Percentiles rank a stretch among this genome's conserved stretches.
Evolutionary conservation across 2,113 vertebrate genomes (phyloP).

Genomic region (Caretta caretta): DNA sequence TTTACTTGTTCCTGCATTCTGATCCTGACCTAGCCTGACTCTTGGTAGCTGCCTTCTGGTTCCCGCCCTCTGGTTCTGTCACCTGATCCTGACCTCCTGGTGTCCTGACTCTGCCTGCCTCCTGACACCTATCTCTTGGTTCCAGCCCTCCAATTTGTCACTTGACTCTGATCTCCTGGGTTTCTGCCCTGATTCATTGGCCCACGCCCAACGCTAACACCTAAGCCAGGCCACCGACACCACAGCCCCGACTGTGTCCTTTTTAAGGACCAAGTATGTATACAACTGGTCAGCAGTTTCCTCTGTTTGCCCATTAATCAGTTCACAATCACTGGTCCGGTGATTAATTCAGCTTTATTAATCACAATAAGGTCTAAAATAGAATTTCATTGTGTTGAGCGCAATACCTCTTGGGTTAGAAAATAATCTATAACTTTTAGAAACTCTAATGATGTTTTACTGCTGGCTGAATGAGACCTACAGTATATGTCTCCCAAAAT

Average conservation of each 20-base stretch:
- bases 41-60: not conserved
- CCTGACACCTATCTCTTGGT: not conserved
- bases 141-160: not conserved
- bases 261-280: not conserved
- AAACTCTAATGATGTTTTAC: not conserved
- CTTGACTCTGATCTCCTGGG: not conserved
- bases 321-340: not conserved
- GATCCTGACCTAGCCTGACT: not conserved
- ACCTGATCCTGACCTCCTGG: not conserved
- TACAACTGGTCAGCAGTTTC: not conserved
- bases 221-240: not conserved
- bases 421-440: not conserved
- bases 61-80: no score
- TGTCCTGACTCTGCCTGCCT: not conserved
- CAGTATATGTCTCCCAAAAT: not conserved
- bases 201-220: not conserved
- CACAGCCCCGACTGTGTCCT: not conserved
- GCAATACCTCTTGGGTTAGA: not conserved
- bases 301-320: not conserved
- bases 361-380: not conserved
- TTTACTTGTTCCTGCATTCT: not conserved
- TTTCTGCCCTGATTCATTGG: not conserved
- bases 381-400: not conserved
- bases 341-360: not conserved
- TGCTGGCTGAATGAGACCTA: not conserved